A percentile compares a stretch with the other conserved stretches of the same genome.
Conservation (phyloP, 2,113 vertebrate species). For the Scytalopus superciliaris region DNA sequence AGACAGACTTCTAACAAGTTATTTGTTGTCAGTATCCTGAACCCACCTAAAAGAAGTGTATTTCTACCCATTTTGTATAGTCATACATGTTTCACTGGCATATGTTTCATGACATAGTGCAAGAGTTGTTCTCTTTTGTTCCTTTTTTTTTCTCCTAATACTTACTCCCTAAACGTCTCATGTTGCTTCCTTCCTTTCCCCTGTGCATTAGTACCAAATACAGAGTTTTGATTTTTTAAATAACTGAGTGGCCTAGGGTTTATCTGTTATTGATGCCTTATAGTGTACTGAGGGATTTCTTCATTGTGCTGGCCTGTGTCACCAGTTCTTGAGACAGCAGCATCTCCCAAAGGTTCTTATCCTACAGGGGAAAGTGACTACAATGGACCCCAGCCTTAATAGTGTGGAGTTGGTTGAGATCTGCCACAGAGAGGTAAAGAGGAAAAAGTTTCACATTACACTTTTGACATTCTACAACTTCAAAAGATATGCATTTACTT, state of each 20-base stretch:
- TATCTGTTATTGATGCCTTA: neutral
- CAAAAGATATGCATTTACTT: neutral
- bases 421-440: neutral
- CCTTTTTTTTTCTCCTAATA: neutral
- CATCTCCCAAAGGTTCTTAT: neutral
- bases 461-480: neutral
- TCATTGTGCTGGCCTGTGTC: neutral
- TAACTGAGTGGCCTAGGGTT: neutral
- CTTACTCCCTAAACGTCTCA: neutral
- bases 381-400: neutral
- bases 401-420: neutral
- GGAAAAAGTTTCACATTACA: neutral
- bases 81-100: neutral
- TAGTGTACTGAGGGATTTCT: neutral
- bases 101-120: neutral
- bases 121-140: neutral
- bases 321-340: neutral
- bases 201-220: neutral
- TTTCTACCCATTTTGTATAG: neutral
- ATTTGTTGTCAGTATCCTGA: neutral
- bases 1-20: neutral
- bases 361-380: neutral
- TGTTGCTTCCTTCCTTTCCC: neutral
- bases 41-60: neutral
- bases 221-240: neutral